phyloP scores from a whole-genome alignment of 2,888 invertebrate species.

The Andrena hattorfiana region DNA sequence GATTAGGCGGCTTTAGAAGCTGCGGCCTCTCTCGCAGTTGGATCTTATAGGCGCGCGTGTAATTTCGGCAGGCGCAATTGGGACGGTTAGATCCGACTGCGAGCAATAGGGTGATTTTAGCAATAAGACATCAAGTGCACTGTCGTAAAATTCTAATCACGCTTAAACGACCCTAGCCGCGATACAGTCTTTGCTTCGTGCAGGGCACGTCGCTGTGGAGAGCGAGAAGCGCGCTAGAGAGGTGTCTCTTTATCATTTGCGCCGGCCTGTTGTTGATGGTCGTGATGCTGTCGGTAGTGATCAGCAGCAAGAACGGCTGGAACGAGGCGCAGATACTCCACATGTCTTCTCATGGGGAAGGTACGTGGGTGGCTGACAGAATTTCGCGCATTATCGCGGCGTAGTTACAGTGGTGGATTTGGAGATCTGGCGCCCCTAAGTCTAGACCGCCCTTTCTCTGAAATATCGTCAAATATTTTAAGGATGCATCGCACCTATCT shows the following conservation, averaged over 20 bases:
- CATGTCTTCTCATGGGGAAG: slow-evolving; percentile 79
- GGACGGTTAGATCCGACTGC: slow-evolving; percentile 17
- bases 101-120: slow-evolving; percentile 15
- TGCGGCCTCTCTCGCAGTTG: not conserved
- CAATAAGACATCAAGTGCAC: slow-evolving; percentile 12
- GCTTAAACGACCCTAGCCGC: slow-evolving; percentile 20
- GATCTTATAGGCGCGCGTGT: not conserved
- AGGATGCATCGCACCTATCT: no score
- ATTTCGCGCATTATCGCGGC: no score
- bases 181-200: slow-evolving; percentile 13
- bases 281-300: slow-evolving; percentile 87
- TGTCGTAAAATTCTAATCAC: slow-evolving; percentile 28
- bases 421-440: no score
- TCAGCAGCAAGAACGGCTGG: slow-evolving; percentile 84
- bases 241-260: slow-evolving; percentile 88
- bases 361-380: slow-evolving; percentile 58
- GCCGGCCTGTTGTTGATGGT: slow-evolving; percentile 87
- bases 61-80: not conserved
- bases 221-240: slow-evolving; percentile 90
- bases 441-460: no score
- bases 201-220: slow-evolving; percentile 93
- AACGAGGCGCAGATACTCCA: slow-evolving; percentile 80
- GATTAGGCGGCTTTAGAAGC: not conserved
- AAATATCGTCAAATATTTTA: no score
- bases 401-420: no score